Conservation (phyloP, 2,888 invertebrate species). For the Melinopterus prodromus region DNA sequence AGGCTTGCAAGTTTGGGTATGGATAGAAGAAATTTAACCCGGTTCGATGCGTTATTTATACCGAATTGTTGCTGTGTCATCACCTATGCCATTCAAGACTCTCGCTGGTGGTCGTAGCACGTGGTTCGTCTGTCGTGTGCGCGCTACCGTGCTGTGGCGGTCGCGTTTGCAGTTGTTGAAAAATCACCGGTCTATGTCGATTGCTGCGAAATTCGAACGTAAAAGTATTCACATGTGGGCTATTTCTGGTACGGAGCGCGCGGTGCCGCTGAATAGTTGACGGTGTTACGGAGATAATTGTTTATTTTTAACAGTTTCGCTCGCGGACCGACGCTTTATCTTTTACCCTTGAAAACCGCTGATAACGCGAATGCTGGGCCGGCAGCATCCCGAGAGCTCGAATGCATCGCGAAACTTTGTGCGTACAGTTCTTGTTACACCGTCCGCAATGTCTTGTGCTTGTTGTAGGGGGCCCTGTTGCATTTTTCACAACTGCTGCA, state of each 20-base stretch:
- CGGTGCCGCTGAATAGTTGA: conserved; percentile 9
- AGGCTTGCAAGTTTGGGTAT: background rate
- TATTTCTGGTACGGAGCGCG: conserved; percentile 22
- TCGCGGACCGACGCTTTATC: conserved; percentile 30
- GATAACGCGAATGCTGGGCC: conserved; percentile 31
- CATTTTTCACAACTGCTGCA: conserved; percentile 38
- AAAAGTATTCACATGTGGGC: conserved; percentile 24
- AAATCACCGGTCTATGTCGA: background rate
- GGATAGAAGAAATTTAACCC: background rate
- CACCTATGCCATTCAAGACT: background rate
- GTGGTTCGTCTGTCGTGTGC: background rate
- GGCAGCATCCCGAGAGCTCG: conserved; percentile 26
- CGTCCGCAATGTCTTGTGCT: conserved; percentile 35
- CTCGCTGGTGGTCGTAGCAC: background rate
- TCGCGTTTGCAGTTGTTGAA: conserved; percentile 18
- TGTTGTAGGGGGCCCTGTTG: conserved; percentile 38
- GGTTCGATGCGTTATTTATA: conserved; percentile 19
- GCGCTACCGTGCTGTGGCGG: background rate
- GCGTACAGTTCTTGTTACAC: conserved; percentile 24
- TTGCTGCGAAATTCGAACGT: background rate
- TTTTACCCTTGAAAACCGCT: conserved; percentile 35
- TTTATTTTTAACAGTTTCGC: conserved; percentile 20
- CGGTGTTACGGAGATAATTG: conserved; percentile 12
- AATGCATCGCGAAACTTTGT: conserved; percentile 30
- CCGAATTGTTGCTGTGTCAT: conserved; percentile 33